Evolutionary conservation across 2,888 invertebrate species (phyloP), one percentile per base, ranked within the genome.

Genomic region (Epinotia ramella): DNA sequence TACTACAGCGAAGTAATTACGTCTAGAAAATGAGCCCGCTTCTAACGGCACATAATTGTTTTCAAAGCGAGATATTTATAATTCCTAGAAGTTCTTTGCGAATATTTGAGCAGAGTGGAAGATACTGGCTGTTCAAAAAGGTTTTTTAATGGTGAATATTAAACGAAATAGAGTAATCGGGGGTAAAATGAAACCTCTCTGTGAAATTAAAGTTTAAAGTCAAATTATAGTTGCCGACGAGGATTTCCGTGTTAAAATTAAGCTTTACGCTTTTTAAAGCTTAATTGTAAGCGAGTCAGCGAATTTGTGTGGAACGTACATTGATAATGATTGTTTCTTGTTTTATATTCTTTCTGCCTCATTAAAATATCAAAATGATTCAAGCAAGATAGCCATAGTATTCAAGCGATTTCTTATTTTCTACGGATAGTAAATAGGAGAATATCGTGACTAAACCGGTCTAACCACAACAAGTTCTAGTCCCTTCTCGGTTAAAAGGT

Each of bases 1-100:
- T 91, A 93, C 88, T 84, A 82, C 83, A 86, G 86, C 89, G 82
- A 87, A 85, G 82, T 94, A 91, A 93, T 93, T 92, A 93, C 86
- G 80, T 79, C 84, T 84, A 87, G 88, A 90, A 89, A 89, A 88
- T 87, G 85, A 87, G 82, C 83, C 83, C 80, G 84, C 82, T 90
- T 87, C 84, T 88, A 87, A 90, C 86, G 87, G 89, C 81, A 83
- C 84, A 83, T 91, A 92, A 92, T 91, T 92, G 86, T 91, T 91
- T 90, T 89, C 89, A 91, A 92, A 91, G 91, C 84, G 87, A 82
- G 84, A 86, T 86, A 88, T 86, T 88, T 84, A 88, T 87, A 86
- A 91, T 89, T 88, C 85, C 83, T 65, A 83, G 77, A 81, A 85
- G 86, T 74, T 77, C 76, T 82, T 81, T 79, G 80, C 73, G 78